phyloP scores from a whole-genome alignment of 2,888 invertebrate species.

The Drosophila anceps region DNA sequence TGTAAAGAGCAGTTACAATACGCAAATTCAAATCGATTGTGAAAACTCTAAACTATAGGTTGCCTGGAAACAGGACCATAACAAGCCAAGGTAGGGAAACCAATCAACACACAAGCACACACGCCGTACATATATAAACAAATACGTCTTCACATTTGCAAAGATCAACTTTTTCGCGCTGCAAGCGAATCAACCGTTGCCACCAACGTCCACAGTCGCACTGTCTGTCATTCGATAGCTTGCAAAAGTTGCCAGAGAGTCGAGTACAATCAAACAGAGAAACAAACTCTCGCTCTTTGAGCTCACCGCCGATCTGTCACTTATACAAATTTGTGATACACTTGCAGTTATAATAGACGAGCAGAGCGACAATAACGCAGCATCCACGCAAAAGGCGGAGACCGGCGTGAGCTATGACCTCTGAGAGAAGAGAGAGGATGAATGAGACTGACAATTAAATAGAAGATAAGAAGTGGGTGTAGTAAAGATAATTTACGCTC shows the following conservation, averaged over 20 bases:
- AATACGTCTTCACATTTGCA: constrained; percentile 1
- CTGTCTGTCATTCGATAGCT: constrained; percentile 26
- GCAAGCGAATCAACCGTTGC: constrained; percentile 48
- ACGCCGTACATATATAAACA: neutral
- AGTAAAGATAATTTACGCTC: neutral
- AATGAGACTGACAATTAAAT: neutral
- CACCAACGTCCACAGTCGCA: constrained; percentile 49
- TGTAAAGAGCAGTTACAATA: constrained; percentile 4
- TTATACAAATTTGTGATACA: constrained; percentile 14
- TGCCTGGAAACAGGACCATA: constrained; percentile 42
- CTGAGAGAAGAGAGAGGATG: neutral
- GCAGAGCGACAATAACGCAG: neutral
- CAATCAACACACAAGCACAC: neutral
- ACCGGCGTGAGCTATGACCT: constrained; percentile 2
- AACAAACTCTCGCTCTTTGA: constrained; percentile 4
- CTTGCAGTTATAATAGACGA: neutral
- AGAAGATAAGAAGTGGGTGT: neutral
- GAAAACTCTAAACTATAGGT: constrained; percentile 29
- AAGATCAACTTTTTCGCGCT: constrained; percentile 10
- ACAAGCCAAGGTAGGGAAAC: constrained; percentile 14
- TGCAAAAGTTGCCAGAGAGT: constrained; percentile 9
- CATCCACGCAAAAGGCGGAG: neutral
- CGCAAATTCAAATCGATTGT: constrained; percentile 47
- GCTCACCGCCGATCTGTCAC: constrained; percentile 22
- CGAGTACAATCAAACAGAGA: constrained; percentile 2